Base-by-base conservation (phyloP, 2,888 invertebrate species). In the Cheilosia vulpina region DNA sequence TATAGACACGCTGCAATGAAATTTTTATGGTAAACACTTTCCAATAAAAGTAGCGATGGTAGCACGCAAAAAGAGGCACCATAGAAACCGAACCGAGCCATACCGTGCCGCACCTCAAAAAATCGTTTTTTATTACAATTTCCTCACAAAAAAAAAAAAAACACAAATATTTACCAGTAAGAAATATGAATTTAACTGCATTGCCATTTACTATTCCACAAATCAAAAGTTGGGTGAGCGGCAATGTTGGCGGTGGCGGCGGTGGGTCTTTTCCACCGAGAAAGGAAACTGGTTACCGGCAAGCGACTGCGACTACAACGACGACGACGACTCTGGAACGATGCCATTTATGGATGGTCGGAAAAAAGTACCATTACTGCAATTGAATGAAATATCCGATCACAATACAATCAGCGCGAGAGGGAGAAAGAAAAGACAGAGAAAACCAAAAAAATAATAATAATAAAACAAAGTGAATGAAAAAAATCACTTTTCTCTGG, bases 341-440 rank as follows among this genome's bases (percentile, higher is more conserved):
- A 76, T 71, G 63, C 73, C 73, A 68, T 72, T 82, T 66, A 58
- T 58, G 65, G 65, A 15, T 31, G 63, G 53, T 47, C 4, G 45
- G 19, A 31, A 62, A 55, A 77, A 75, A 69, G n/a, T 68, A 31
- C 81, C 69, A 81, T 75, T 63, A 63, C 66, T 63, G 72, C 83
- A 78, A 73, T 83, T 83, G 83, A 83, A 82, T 82, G 72, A 82
- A 82, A 82, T 82, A 77, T 82, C 77, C 82, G 82, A 82, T 72
- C 77, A 77, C 57, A 38, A 41, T 50, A 65, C 57, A 75, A 65
- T 75, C 63, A 55, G 27, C 6, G 6, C 5, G 27, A 0, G 19
- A 65, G 27, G 66, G 71, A 77, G 45, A 60, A 34, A 53, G 34
- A 45, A 31, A 41, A 53, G 34, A 45, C 21, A 41, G n/a, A n/a